Percentiles rank a stretch among this genome's conserved stretches.
These are phyloP conservation scores for Pollenia amentaria DNA, from an alignment of 2,888 invertebrate species.

Conservation along the genomic window DNA sequence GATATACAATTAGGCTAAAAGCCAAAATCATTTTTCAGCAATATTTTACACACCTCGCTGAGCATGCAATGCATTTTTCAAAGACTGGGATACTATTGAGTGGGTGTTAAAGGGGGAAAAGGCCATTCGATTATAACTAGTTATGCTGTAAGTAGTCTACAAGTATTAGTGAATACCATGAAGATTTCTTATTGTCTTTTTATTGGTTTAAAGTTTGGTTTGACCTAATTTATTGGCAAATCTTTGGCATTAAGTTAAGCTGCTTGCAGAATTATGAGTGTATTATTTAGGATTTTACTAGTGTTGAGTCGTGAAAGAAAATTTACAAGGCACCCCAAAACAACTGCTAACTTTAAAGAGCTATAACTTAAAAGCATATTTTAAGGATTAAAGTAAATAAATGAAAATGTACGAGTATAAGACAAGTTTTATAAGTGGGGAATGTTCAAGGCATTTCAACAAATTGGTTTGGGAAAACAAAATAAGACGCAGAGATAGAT, in stretches of 20 bases:
- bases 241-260: background rate
- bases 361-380: constrained; percentile 15
- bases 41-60: constrained; percentile 25
- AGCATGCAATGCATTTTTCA: background rate
- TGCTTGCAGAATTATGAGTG: constrained; percentile 29
- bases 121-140: background rate
- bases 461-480: background rate
- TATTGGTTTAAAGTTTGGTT: constrained; percentile 55
- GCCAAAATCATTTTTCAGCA: constrained; percentile 58
- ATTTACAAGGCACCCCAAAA: background rate
- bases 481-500: constrained; percentile 18
- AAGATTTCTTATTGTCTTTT: constrained; percentile 17
- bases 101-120: background rate
- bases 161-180: background rate
- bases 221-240: constrained; percentile 63
- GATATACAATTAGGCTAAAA: constrained; percentile 69
- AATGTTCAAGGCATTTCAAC: constrained; percentile 8
- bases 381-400: constrained; percentile 45
- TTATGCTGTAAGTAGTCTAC: background rate
- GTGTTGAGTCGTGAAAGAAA: constrained; percentile 11
- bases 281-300: constrained; percentile 14
- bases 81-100: background rate
- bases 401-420: constrained; percentile 22
- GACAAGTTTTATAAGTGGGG: background rate
- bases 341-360: background rate